Percentiles rank a stretch among this genome's conserved stretches.
These are phyloP conservation scores for Gorilla gorilla DNA, from an alignment of 2,113 vertebrate genomes.

Conservation along the genomic window DNA sequence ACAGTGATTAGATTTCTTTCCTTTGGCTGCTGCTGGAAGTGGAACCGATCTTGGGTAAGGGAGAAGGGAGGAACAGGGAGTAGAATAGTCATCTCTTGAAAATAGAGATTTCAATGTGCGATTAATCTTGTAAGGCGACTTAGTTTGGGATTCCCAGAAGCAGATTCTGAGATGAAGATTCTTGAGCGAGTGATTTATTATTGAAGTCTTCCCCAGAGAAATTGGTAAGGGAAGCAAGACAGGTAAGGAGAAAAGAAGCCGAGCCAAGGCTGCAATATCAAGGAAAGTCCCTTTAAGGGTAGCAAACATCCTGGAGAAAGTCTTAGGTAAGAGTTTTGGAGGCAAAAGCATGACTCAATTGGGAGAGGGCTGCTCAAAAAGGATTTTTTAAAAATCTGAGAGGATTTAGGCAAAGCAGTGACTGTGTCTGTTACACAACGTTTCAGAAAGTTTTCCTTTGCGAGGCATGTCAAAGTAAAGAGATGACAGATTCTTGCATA, in stretches of 20 bases:
- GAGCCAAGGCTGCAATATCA: background rate
- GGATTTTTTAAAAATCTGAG: background rate
- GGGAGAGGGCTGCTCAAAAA: background rate
- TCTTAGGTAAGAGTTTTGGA: background rate
- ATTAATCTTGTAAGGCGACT: conserved; percentile 25
- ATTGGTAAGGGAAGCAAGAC: background rate
- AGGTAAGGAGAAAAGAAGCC: background rate
- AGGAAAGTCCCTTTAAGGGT: conserved; percentile 24
- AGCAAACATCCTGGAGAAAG: background rate
- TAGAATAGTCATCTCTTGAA: conserved; percentile 17
- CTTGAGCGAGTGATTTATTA: conserved; percentile 33
- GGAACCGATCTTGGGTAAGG: background rate
- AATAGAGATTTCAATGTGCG: background rate
- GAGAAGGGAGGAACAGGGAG: background rate
- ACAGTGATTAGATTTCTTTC: background rate
- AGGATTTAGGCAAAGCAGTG: background rate
- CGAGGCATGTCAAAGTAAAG: conserved; percentile 23
- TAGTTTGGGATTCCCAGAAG: conserved; percentile 16
- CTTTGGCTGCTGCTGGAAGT: background rate
- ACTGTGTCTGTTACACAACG: background rate
- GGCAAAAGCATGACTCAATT: background rate
- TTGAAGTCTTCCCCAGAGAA: background rate
- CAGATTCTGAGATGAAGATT: background rate
- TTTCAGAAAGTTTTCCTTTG: background rate
- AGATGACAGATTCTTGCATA: background rate